phyloP scores from a whole-genome alignment of 2,113 vertebrate species.

The Rafetus swinhoei region DNA sequence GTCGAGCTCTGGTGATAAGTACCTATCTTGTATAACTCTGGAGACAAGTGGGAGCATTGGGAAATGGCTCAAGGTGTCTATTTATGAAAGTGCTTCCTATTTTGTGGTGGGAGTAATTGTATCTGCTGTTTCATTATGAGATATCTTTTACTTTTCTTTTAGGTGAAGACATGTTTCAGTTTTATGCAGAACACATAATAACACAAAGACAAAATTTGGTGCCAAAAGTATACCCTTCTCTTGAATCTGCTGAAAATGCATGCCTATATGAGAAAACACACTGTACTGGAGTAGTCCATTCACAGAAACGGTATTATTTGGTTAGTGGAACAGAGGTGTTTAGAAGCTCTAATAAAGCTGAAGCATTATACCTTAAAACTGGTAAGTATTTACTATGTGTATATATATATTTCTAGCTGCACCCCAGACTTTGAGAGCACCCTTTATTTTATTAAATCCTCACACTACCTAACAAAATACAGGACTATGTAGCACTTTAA shows the following conservation, averaged over 20 bases:
- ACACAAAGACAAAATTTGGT: neutral
- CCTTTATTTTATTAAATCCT: neutral
- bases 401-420: neutral
- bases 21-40: neutral
- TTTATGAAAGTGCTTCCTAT: neutral
- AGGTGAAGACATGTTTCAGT: constrained; percentile 16
- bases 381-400: neutral
- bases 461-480: too few species aligned
- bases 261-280: constrained; percentile 9
- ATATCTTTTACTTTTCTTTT: neutral
- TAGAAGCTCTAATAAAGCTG: neutral
- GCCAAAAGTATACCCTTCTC: neutral
- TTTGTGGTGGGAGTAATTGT: neutral
- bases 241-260: neutral
- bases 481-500: too few species aligned
- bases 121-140: neutral
- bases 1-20: too few species aligned
- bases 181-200: neutral
- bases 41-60: neutral
- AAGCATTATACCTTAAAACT: neutral
- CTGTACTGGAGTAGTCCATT: constrained; percentile 9
- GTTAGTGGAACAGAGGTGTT: constrained; percentile 4
- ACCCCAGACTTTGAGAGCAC: neutral
- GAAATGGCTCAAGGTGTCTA: neutral
- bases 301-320: neutral